Conservation (phyloP, 1,140 invertebrate species). For the Bombus superbus region DNA sequence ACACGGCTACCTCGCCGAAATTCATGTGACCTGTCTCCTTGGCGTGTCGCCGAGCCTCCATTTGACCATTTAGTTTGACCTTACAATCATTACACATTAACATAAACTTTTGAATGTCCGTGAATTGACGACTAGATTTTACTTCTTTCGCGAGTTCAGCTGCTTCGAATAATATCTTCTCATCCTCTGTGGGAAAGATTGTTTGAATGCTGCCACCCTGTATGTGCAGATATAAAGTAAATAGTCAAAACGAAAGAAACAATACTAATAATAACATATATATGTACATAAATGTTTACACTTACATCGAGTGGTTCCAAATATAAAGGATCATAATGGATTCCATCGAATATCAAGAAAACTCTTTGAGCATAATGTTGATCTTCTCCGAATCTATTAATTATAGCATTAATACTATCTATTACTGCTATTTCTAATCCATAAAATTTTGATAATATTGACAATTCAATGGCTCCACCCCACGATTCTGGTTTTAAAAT, state of each 20-base stretch:
- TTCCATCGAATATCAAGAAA: constrained; percentile 97
- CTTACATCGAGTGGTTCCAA: constrained; percentile 88
- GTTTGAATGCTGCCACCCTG: constrained; percentile 89
- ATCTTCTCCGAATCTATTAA: constrained; percentile 97
- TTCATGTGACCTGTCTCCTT: constrained; percentile 92
- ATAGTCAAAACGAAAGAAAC: not conserved
- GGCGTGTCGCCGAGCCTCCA: constrained; percentile 92
- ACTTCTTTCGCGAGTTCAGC: constrained; percentile 93
- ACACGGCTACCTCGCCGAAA: constrained; percentile 90
- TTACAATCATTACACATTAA: constrained; percentile 92
- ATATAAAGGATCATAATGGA: constrained; percentile 97
- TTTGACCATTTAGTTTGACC: constrained; percentile 88
- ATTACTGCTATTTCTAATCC: constrained; percentile 96
- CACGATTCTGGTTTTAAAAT: constrained; percentile 93
- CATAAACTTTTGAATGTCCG: constrained; percentile 94
- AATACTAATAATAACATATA: not conserved
- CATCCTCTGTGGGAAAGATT: constrained; percentile 91
- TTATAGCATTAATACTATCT: constrained; percentile 93
- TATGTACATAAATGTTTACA: not conserved
- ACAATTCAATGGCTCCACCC: constrained; percentile 97
- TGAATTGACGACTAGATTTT: constrained; percentile 93
- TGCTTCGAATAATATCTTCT: constrained; percentile 89
- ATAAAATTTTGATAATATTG: constrained; percentile 94
- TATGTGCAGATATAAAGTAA: constrained; percentile 62
- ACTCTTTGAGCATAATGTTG: constrained; percentile 92